These are phyloP conservation scores for Pelodiscus sinensis DNA, from an alignment of 2,113 vertebrate species.

Conservation along the genomic window DNA sequence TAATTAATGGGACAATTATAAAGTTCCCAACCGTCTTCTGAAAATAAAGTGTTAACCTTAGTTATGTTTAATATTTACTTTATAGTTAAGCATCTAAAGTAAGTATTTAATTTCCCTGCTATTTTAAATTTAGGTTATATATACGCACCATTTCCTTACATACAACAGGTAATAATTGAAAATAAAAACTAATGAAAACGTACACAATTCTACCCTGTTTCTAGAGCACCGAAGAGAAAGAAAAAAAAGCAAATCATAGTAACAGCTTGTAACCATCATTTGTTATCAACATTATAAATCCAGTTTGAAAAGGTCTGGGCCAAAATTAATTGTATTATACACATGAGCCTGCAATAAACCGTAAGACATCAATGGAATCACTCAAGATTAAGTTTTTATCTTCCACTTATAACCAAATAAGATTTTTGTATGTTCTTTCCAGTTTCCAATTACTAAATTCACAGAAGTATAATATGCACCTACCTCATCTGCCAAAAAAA, in stretches of 20 bases:
- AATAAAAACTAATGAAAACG: background rate
- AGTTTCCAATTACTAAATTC: background rate
- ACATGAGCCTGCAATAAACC: accelerated
- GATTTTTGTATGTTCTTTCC: accelerated
- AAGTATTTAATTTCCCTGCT: too few species aligned
- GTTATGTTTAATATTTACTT: too few species aligned
- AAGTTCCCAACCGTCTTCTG: too few species aligned
- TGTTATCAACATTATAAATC: background rate
- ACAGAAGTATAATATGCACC: background rate
- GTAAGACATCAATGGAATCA: background rate
- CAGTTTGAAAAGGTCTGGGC: background rate
- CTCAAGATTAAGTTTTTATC: background rate
- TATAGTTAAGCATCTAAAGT: too few species aligned
- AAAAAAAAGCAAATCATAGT: accelerated
- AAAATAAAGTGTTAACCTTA: too few species aligned
- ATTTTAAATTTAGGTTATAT: too few species aligned
- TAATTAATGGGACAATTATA: too few species aligned
- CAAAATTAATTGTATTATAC: background rate
- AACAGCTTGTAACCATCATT: background rate
- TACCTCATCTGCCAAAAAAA: background rate
- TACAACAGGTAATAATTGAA: background rate
- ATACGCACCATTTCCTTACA: background rate
- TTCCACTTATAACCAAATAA: background rate
- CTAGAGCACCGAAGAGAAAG: background rate
- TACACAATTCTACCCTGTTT: accelerated